A percentile compares a stretch with the other conserved stretches of the same genome.
Evolutionary conservation across 1,140 invertebrate genomes (phyloP).

Genomic region (Dendrolimus kikuchii): DNA sequence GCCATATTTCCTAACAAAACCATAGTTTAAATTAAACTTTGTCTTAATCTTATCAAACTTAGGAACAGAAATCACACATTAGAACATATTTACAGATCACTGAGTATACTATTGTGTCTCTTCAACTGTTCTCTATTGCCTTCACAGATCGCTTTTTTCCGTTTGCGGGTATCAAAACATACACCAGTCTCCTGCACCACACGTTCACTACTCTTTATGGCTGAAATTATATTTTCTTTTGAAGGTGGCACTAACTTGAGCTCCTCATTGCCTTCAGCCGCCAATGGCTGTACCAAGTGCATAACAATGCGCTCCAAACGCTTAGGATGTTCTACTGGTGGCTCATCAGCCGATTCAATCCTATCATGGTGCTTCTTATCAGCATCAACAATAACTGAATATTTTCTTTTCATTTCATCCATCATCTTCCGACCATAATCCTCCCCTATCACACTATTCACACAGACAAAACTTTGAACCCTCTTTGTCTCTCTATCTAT

Average conservation of each 20-base stretch:
- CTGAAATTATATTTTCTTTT: constrained; percentile 59
- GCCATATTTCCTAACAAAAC: too few relatives aligned
- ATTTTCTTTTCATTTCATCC: constrained; percentile 83
- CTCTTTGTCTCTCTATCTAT: constrained; percentile 81
- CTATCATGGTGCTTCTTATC: constrained; percentile 44
- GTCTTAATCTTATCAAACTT: constrained; percentile 8
- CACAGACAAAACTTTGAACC: constrained; percentile 89
- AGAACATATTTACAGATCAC: constrained; percentile 16
- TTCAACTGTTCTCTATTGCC: constrained; percentile 45
- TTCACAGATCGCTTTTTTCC: constrained; percentile 44
- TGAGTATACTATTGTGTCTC: constrained; percentile 31
- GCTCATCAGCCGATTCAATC: constrained; percentile 47
- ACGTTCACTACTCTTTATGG: constrained; percentile 61
- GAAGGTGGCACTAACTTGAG: constrained; percentile 55
- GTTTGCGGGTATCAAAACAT: constrained; percentile 55
- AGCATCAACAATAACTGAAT: constrained; percentile 78
- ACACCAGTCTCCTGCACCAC: constrained; percentile 57
- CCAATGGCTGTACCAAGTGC: constrained; percentile 76
- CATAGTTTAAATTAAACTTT: neutral
- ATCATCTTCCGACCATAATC: constrained; percentile 81
- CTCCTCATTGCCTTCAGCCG: constrained; percentile 49
- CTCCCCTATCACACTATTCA: constrained; percentile 84
- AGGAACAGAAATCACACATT: constrained; percentile 24
- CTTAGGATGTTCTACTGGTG: constrained; percentile 77
- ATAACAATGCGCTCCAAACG: constrained; percentile 79